These are phyloP conservation scores for Andricus quercusramuli DNA, from an alignment of 2,888 invertebrate genomes.

Conservation along the genomic window DNA sequence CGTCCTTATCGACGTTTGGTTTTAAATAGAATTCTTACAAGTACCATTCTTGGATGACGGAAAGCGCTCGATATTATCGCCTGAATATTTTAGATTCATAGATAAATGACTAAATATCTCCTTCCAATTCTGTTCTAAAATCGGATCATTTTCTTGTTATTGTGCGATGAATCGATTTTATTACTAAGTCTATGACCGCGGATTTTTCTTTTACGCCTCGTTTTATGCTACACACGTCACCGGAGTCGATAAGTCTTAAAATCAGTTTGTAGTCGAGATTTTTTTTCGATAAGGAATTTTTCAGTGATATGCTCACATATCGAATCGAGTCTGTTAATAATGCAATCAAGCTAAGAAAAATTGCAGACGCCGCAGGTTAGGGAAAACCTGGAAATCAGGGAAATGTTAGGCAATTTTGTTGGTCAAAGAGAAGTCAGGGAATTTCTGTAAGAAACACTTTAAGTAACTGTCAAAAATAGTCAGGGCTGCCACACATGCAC, in stretches of 20 bases:
- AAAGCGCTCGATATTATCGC: constrained; percentile 6
- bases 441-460: too few relatives aligned
- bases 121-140: not conserved
- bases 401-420: too few relatives aligned
- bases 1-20: constrained; percentile 11
- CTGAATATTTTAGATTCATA: constrained; percentile 8
- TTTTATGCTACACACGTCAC: not conserved
- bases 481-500: too few relatives aligned
- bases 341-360: too few relatives aligned
- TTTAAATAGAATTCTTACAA: constrained; percentile 1
- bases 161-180: not conserved
- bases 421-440: too few relatives aligned
- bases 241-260: not conserved
- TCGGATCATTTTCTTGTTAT: not conserved
- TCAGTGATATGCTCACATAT: too few relatives aligned
- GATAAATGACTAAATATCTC: not conserved
- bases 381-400: too few relatives aligned
- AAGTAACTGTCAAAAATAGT: too few relatives aligned
- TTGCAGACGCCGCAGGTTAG: too few relatives aligned
- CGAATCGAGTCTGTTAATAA: too few relatives aligned
- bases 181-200: not conserved
- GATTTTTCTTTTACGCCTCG: not conserved
- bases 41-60: not conserved
- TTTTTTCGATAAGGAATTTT: not conserved
- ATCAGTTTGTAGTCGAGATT: not conserved